phyloP scores from a whole-genome alignment of 1,140 invertebrate species.

The Tribolium castaneum region DNA sequence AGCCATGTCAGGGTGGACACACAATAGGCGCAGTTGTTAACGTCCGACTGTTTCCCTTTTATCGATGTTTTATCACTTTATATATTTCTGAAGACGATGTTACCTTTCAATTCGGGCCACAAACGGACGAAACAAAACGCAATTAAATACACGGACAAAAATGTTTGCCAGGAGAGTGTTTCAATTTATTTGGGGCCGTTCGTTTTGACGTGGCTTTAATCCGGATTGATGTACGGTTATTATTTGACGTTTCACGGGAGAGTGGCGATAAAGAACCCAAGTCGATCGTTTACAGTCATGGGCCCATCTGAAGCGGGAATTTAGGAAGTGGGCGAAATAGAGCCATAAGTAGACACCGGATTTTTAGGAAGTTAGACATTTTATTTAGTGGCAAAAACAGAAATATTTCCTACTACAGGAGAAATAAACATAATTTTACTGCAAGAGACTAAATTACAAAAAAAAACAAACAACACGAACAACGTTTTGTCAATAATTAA shows the following conservation, averaged over 20 bases:
- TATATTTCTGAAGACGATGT: neutral
- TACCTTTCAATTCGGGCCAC: neutral
- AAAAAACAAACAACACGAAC: no score
- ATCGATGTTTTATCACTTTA: conserved; percentile 31
- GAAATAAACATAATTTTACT: no score
- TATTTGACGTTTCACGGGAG: neutral
- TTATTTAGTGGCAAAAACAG: no score
- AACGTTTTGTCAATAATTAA: no score
- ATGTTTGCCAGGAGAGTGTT: no score
- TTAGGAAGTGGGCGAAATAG: neutral
- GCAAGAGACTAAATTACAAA: no score
- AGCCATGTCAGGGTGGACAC: conserved; percentile 1
- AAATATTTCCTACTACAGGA: no score
- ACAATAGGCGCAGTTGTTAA: conserved; percentile 24
- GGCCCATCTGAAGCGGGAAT: neutral
- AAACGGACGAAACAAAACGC: neutral
- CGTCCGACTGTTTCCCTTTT: conserved; percentile 33
- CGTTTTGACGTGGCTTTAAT: conserved; percentile 15
- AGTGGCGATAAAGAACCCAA: conserved; percentile 5
- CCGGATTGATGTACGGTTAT: conserved; percentile 16
- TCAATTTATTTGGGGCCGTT: neutral
- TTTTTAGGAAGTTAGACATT: no score
- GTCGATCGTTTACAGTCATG: neutral
- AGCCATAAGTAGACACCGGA: neutral
- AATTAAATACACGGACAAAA: neutral